Evolutionary conservation across 2,797 vertebrate species (phyloP).

Genomic region (Notolepis coatsorum): DNA sequence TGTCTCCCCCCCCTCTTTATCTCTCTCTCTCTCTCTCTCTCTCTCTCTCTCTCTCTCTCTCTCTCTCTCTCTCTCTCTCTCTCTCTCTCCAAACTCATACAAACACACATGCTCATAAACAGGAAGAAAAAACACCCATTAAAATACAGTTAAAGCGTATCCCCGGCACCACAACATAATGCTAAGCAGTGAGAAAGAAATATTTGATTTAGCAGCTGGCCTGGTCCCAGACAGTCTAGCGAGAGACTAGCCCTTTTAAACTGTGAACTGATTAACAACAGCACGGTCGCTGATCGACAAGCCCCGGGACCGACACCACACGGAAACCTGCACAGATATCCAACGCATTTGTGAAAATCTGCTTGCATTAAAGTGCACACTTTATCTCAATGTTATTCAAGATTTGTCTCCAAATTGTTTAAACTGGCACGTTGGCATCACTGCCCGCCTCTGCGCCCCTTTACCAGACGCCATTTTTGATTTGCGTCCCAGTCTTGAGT

Average conservation of each 20-base stretch:
- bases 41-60: constrained; percentile 3
- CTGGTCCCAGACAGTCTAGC: constrained; percentile 28
- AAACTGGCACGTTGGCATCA: constrained; percentile 6
- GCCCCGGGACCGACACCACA: not conserved
- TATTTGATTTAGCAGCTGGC: constrained; percentile 56
- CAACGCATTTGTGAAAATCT: not conserved
- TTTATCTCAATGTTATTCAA: constrained; percentile 13
- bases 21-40: constrained; percentile 15
- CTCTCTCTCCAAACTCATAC: not conserved
- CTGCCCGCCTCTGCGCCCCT: not conserved
- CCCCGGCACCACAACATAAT: constrained; percentile 45
- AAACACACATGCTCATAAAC: constrained; percentile 50
- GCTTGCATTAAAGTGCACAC: constrained; percentile 4
- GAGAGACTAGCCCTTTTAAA: constrained; percentile 32
- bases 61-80: constrained; percentile 16
- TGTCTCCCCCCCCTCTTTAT: constrained; percentile 23
- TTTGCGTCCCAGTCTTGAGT: constrained; percentile 40
- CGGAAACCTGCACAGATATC: not conserved
- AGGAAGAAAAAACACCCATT: constrained; percentile 46
- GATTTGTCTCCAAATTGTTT: constrained; percentile 27
- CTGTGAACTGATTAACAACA: constrained; percentile 34
- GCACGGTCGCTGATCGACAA: constrained; percentile 8
- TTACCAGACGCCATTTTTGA: constrained; percentile 30
- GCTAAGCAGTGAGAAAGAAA: constrained; percentile 33
- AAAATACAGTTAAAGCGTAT: constrained; percentile 53